Evolutionary conservation across 2,113 vertebrate species (phyloP).

Genomic region (Eubucco bourcierii): DNA sequence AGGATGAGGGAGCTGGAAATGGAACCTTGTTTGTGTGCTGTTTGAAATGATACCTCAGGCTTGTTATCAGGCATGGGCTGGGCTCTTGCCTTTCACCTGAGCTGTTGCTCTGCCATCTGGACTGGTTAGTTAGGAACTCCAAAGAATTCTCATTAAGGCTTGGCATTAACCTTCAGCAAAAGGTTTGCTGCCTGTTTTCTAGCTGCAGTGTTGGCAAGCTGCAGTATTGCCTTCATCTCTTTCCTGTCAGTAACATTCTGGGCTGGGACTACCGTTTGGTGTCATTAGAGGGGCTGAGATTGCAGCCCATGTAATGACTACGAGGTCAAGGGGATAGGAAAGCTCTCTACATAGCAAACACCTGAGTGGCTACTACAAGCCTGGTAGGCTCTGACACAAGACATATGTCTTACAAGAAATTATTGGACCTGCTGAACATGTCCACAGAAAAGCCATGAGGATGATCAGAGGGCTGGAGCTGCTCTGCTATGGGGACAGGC

Average conservation of each 20-base stretch:
- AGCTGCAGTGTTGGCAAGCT: background rate
- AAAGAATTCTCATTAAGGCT: background rate
- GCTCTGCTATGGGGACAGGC: too few relatives aligned
- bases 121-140: conserved; percentile 1
- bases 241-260: background rate
- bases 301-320: too few relatives aligned
- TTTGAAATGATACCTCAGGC: background rate
- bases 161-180: conserved; percentile 29
- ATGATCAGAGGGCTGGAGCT: too few relatives aligned
- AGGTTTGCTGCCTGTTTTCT: background rate
- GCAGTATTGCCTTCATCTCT: background rate
- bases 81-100: conserved; percentile 26
- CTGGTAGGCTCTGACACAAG: background rate
- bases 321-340: too few relatives aligned
- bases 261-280: background rate
- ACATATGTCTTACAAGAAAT: too few relatives aligned
- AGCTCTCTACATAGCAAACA: too few relatives aligned
- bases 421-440: too few relatives aligned
- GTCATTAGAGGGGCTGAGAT: background rate
- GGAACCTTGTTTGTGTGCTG: conserved; percentile 6
- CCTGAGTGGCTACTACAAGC: background rate
- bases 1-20: background rate
- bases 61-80: background rate
- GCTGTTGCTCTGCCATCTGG: background rate
- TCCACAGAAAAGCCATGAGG: too few relatives aligned